Evolutionary conservation across 2,888 invertebrate species (phyloP).

Genomic region (Rhagophthalmus giganteus): DNA sequence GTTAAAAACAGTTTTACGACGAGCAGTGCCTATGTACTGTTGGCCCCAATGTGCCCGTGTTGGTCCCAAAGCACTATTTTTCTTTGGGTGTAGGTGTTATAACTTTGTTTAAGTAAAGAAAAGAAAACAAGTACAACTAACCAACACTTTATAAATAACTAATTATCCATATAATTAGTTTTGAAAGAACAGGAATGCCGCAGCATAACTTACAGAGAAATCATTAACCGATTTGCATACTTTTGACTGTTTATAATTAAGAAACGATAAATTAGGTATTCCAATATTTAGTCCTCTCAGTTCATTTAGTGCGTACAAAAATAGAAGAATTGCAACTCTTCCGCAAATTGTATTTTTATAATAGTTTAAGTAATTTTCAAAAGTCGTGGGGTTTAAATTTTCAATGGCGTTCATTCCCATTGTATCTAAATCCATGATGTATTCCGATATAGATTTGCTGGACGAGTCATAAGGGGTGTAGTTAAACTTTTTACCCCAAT

Average conservation of each 20-base stretch:
- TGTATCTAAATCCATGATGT: conserved; percentile 83
- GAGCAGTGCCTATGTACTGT: too few species aligned
- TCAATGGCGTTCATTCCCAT: conserved; percentile 95
- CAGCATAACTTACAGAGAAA: conserved; percentile 96
- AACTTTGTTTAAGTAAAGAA: too few species aligned
- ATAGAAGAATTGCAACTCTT: conserved; percentile 89
- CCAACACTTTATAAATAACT: neutral
- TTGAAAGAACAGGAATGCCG: conserved; percentile 67
- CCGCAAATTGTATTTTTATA: conserved; percentile 98
- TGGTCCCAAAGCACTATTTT: too few species aligned
- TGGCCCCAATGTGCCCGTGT: too few species aligned
- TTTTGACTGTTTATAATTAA: conserved; percentile 93
- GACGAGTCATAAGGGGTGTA: conserved; percentile 76
- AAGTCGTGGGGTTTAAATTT: conserved; percentile 75
- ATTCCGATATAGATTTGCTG: too few species aligned
- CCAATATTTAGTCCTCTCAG: conserved; percentile 53
- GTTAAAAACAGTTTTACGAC: too few species aligned
- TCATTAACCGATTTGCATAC: conserved; percentile 79
- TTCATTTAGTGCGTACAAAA: conserved; percentile 73
- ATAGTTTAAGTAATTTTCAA: conserved; percentile 86
- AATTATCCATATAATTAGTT: neutral
- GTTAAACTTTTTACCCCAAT: conserved; percentile 88
- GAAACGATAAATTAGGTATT: conserved; percentile 74
- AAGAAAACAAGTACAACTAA: too few species aligned
- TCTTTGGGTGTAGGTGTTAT: too few species aligned